Evolutionary conservation across 2,113 vertebrate species (phyloP).

Genomic region (Protobothrops flavoviridis): DNA sequence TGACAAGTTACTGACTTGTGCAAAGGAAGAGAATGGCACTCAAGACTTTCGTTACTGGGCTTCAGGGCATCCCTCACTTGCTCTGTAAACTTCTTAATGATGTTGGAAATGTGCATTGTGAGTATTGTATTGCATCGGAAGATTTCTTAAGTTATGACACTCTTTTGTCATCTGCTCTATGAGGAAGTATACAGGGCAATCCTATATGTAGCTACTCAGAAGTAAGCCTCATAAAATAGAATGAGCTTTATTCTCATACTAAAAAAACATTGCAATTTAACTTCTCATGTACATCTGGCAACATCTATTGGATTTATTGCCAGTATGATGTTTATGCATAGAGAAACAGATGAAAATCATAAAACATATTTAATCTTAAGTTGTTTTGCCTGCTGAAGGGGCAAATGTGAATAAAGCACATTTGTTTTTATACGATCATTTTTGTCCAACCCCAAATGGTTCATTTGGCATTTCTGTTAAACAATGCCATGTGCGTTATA

Average conservation of each 20-base stretch:
- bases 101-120: background rate
- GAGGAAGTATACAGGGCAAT: background rate
- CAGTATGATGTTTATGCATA: background rate
- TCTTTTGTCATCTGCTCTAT: background rate
- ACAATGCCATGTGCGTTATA: background rate
- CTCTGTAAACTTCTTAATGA: background rate
- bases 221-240: background rate
- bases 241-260: background rate
- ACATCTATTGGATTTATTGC: background rate
- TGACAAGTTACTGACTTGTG: background rate
- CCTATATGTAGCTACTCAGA: background rate
- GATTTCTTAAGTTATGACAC: background rate
- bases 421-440: background rate
- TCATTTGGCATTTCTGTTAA: background rate
- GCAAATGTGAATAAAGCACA: background rate
- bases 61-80: background rate
- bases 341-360: background rate
- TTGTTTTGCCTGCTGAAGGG: background rate
- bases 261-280: background rate
- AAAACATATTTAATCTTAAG: background rate
- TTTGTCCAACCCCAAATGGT: background rate
- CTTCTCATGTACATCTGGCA: background rate
- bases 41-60: background rate
- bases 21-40: background rate
- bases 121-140: background rate